phyloP scores from a whole-genome alignment of 2,113 vertebrate species.

The Oxyura jamaicensis region DNA sequence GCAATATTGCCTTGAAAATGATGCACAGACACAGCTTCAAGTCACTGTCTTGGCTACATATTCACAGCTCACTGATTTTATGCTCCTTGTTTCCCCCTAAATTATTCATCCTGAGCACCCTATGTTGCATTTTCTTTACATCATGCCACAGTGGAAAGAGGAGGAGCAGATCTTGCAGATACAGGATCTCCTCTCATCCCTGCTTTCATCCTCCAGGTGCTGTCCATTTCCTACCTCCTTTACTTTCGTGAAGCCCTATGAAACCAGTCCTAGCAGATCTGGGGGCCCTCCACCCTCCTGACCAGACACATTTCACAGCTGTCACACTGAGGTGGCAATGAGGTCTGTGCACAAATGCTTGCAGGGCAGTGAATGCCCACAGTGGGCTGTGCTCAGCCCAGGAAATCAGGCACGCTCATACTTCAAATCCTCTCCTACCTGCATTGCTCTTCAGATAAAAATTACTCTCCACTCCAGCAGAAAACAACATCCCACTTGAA shows the following conservation, averaged over 20 bases:
- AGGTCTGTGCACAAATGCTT: not conserved
- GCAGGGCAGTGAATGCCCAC: fast-evolving
- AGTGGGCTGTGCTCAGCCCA: fast-evolving
- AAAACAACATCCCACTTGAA: not conserved
- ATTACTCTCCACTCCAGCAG: not conserved
- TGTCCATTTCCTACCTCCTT: not conserved
- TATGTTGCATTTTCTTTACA: constrained; percentile 52
- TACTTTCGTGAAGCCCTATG: not conserved
- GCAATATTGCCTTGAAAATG: constrained; percentile 22
- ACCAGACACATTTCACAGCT: not conserved
- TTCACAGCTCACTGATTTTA: constrained; percentile 7
- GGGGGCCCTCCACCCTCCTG: not conserved
- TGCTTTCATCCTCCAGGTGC: constrained; percentile 3
- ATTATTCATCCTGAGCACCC: constrained; percentile 70
- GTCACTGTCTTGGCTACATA: not conserved
- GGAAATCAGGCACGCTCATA: not conserved
- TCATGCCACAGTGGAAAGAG: constrained; percentile 16
- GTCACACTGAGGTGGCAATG: not conserved
- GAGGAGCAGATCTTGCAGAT: not conserved
- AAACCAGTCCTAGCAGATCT: not conserved
- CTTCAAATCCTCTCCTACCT: not conserved
- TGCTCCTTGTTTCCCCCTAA: constrained; percentile 54
- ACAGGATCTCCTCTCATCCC: not conserved
- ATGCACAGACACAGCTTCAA: not conserved
- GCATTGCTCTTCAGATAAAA: not conserved